Base-by-base conservation (phyloP, 2,888 invertebrate species). In the Augiades crinisus region DNA sequence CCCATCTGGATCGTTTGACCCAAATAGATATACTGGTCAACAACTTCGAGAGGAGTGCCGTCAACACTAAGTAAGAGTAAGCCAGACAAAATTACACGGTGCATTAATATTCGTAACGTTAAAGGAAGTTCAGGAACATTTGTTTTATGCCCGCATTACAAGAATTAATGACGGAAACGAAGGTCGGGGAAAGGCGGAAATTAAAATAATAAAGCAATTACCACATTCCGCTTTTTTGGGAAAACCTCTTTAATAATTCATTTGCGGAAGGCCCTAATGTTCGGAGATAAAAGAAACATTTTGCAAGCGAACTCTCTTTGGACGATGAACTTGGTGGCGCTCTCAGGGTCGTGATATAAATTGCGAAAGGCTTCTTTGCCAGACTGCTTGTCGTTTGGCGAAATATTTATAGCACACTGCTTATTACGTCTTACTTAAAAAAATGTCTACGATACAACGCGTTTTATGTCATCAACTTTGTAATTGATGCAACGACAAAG, bases 191-290 rank as follows among this genome's bases (percentile, higher is more conserved):
- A 34, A 30, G 12, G 17, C 34, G 44, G 17, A 44, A 40, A 56
- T 47, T 56, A 56, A 38, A 51, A 54, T 47, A 54, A 54, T 44
- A 44, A 43, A 43, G 27, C 46, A 34, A 53, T 53, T 51, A 51
- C 49, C 40, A 34, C 49, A 41, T 41, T 40, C 31, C 40, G 12
- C 33, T 22, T 41, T 41, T 41, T 41, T 21, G 21, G 12, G 21
- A 16, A 10, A 13, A 14, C 22, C 41, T 49, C 24, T 49, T 41
- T 41, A 49, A 49, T 49, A 49, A 49, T 41, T 49, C 49, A 49
- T 49, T 27, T 43, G 10, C 19, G 38, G 24, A 49, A 13, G 17
- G 17, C 5, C 24, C 17, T 49, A 49, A 49, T 41, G 49, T 41
- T 22, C 24, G 49, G 16, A 33, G 41, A 49, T 49, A 49, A 34